Conservation (phyloP, 2,113 vertebrate genomes). For the Eurystomus gularis region DNA sequence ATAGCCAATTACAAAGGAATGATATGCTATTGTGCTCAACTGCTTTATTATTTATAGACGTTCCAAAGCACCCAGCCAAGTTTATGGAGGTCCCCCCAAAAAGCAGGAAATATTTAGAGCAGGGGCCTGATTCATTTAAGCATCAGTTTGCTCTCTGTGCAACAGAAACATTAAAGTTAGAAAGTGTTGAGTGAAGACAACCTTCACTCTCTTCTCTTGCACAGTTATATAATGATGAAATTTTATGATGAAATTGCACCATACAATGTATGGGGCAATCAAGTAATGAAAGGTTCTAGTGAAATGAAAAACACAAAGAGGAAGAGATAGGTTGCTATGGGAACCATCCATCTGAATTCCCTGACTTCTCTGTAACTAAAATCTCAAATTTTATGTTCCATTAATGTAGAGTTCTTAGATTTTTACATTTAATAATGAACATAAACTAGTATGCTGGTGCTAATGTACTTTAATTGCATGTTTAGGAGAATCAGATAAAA, state of each 20-base stretch:
- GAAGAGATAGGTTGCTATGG: slow-evolving; percentile 59
- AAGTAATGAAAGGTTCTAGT: slow-evolving; percentile 50
- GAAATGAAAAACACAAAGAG: slow-evolving; percentile 53
- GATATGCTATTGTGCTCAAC: background rate
- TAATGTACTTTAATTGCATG: slow-evolving; percentile 40
- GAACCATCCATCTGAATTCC: slow-evolving; percentile 33
- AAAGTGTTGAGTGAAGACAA: slow-evolving; percentile 7
- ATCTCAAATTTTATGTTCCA: slow-evolving; percentile 44
- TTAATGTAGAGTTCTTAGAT: slow-evolving; percentile 5
- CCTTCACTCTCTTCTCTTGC: background rate
- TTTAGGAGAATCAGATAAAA: slow-evolving; percentile 37
- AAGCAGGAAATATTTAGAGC: background rate
- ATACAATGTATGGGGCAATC: slow-evolving; percentile 38
- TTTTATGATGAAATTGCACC: slow-evolving; percentile 39
- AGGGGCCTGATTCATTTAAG: background rate
- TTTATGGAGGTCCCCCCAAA: background rate
- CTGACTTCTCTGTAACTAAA: slow-evolving; percentile 18
- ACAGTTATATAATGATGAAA: slow-evolving; percentile 18
- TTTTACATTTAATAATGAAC: slow-evolving; percentile 37
- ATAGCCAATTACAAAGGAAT: background rate
- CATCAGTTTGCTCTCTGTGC: background rate
- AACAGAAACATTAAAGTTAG: background rate
- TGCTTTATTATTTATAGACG: background rate
- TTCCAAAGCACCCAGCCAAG: background rate
- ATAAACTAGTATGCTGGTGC: background rate